Percentiles rank a stretch among this genome's conserved stretches.
Evolutionary conservation across 1,140 invertebrate genomes (phyloP).

Genomic region (Calycopis cecrops): DNA sequence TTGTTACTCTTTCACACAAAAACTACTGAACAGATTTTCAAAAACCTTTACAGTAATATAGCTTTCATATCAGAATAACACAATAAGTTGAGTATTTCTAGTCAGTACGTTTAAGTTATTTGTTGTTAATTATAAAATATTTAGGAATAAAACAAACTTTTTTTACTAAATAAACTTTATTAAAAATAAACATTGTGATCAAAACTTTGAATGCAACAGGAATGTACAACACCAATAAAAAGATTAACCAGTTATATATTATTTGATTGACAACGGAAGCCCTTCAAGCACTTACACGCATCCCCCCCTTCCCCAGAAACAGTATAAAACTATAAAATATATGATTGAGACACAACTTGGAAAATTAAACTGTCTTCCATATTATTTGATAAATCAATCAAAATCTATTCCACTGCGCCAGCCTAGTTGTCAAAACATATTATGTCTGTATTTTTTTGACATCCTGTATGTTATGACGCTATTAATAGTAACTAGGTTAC

Average conservation of each 20-base stretch:
- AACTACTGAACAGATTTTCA: too few species aligned
- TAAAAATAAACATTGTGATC: slow-evolving; percentile 48
- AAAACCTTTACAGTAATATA: too few species aligned
- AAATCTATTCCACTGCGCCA: slow-evolving; percentile 16
- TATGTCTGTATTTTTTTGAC: too few species aligned
- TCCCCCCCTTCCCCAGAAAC: not conserved
- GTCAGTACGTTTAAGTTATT: slow-evolving; percentile 52
- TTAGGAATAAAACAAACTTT: slow-evolving; percentile 39
- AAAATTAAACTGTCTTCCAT: slow-evolving; percentile 4
- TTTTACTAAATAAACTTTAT: slow-evolving; percentile 59
- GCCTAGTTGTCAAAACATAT: too few species aligned
- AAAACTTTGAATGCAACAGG: slow-evolving; percentile 39
- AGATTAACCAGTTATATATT: slow-evolving; percentile 43
- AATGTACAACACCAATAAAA: slow-evolving; percentile 62
- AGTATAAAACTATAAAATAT: slow-evolving; percentile 2
- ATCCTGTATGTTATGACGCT: too few species aligned
- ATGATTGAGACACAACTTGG: not conserved
- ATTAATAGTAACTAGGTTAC: too few species aligned
- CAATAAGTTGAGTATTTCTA: slow-evolving; percentile 48
- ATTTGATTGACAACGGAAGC: slow-evolving; percentile 28
- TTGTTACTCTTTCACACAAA: too few species aligned
- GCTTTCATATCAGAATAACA: too few species aligned
- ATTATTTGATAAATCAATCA: slow-evolving; percentile 13
- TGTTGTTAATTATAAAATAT: slow-evolving; percentile 34
- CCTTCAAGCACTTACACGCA: not conserved